Base-by-base conservation (phyloP, 1,140 invertebrate genomes). In the Fopius arisanus region DNA sequence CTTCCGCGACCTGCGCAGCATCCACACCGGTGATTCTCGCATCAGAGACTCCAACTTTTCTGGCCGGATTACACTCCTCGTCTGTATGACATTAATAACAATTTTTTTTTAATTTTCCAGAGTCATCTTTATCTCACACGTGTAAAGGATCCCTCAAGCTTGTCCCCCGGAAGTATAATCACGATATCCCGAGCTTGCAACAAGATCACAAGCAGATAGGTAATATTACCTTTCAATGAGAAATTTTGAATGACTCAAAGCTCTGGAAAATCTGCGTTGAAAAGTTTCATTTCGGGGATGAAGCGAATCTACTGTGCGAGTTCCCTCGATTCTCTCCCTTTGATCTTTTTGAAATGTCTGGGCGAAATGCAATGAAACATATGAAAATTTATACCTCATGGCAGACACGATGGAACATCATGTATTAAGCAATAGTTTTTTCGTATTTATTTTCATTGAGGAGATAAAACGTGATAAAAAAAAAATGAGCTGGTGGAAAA, bases 1-100 rank as follows among this genome's bases (percentile, higher is more conserved):
- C 65, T 72, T 74, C 43, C n/a, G n/a, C 77, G 78, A 81, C 67
- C 73, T 84, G 82, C 82, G 82, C 82, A 75, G 41, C 62, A 54
- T 26, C 65, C 23, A 19, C 3, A 23, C 21, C 10, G 63, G 31
- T 70, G 21, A 66, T 54, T 19, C 19, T 12, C 26, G 68, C 73
- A 77, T 62, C 67, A 78, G 79, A 78, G 76, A 76, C 73, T 83
- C 81, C 79, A 73, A 59, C 33, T 43, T 19, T 63, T 29, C 19
- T 74, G 73, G 67, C 37, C 48, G 65, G 23, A 59, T 79, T 79
- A 77, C 76, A 54, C 67, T 78, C n/a, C n/a, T n/a, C n/a, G n/a
- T n/a, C n/a, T n/a, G n/a, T n/a, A n/a, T n/a, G n/a, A n/a, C n/a
- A n/a, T n/a, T n/a, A n/a, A 37, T 33, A 65, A 12, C 19, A 63